These are phyloP conservation scores for Chaenocephalus aceratus DNA, from an alignment of 2,113 vertebrate species.

Conservation along the genomic window DNA sequence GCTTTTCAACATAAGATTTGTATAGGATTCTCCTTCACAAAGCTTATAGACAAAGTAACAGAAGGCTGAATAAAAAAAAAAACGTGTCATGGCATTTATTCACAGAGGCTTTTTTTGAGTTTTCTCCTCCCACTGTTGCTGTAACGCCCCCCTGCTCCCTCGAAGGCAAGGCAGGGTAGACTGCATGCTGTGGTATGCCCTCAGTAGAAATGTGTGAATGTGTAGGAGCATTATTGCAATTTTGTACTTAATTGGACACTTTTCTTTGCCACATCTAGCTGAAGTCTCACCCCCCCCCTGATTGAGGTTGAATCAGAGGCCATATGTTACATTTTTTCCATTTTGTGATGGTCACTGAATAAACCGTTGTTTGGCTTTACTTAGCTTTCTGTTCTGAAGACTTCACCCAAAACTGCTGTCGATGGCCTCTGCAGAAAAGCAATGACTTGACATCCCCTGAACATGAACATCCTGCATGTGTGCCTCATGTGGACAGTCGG, in stretches of 20 bases:
- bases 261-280: constrained; percentile 70
- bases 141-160: constrained; percentile 70
- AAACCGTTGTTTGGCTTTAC: constrained; percentile 23
- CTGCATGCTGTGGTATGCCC: constrained; percentile 82
- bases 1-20: neutral
- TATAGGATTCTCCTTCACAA: neutral
- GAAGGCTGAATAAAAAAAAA: constrained; percentile 12
- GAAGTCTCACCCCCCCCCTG: constrained; percentile 45
- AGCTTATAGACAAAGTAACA: neutral
- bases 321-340: constrained; percentile 64
- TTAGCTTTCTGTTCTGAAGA: constrained; percentile 41
- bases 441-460: constrained; percentile 18
- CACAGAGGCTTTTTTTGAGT: constrained; percentile 36
- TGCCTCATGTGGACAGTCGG: constrained; percentile 21
- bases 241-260: constrained; percentile 72
- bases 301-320: constrained; percentile 52
- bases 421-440: constrained; percentile 45
- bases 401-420: constrained; percentile 24
- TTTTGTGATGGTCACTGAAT: constrained; percentile 23
- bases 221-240: constrained; percentile 77
- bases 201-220: constrained; percentile 81
- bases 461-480: constrained; percentile 29
- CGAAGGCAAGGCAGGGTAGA: constrained; percentile 76
- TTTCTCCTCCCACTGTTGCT: constrained; percentile 78
- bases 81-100: constrained; percentile 22